Percentiles rank a stretch among this genome's conserved stretches.
Conservation (phyloP, 2,113 vertebrate species). For the Prionailurus bengalensis region DNA sequence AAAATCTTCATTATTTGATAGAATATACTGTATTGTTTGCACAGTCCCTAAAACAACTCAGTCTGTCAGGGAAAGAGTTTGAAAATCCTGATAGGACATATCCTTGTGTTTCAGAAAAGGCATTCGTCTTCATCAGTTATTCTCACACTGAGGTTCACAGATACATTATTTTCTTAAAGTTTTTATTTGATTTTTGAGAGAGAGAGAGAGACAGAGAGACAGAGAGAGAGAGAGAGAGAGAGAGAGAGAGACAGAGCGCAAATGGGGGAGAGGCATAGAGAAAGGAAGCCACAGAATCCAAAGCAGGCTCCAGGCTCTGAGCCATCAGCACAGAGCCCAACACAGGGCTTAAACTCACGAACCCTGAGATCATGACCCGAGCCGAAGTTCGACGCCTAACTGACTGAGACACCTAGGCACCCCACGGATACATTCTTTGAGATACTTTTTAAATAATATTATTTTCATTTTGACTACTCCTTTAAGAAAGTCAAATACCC, state of each 20-base stretch:
- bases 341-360: no score
- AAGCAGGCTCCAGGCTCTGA: no score
- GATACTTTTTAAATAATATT: not conserved
- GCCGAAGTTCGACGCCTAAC: no score
- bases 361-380: no score
- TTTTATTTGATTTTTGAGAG: no score
- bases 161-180: not conserved
- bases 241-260: no score
- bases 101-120: not conserved
- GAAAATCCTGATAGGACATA: not conserved
- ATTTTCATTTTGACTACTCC: not conserved
- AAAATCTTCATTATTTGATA: constrained; percentile 39
- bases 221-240: no score
- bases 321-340: no score
- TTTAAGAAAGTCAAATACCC: not conserved
- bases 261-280: no score
- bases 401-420: no score
- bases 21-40: constrained; percentile 16
- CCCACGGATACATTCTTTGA: not conserved
- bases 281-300: no score
- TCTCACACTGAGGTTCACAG: not conserved
- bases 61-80: not conserved
- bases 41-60: constrained; percentile 41
- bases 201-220: no score
- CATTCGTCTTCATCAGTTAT: not conserved